These are phyloP conservation scores for Cinara cedri DNA, from an alignment of 2,888 invertebrate species.

Conservation along the genomic window DNA sequence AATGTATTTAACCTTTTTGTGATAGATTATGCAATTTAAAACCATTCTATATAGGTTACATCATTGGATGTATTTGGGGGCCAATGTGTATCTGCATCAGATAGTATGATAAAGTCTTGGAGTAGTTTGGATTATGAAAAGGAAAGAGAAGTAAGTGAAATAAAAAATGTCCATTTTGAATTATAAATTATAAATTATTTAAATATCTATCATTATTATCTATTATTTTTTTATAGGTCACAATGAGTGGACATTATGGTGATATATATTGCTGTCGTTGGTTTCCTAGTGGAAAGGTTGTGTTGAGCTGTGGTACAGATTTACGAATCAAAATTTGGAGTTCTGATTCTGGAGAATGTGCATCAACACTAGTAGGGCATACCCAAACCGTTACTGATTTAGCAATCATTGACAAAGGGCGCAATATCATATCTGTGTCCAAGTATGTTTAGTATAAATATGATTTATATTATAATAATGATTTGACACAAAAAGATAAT, in stretches of 20 bases:
- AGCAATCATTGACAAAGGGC: slow-evolving; percentile 71
- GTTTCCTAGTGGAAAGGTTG: slow-evolving; percentile 75
- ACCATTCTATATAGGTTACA: slow-evolving; percentile 33
- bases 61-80: slow-evolving; percentile 40
- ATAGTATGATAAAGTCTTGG: slow-evolving; percentile 46
- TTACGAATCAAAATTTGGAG: slow-evolving; percentile 75
- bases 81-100: slow-evolving; percentile 46
- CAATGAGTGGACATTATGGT: slow-evolving; percentile 71
- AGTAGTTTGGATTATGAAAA: slow-evolving; percentile 33
- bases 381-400: slow-evolving; percentile 71
- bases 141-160: slow-evolving; percentile 36
- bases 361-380: slow-evolving; percentile 72
- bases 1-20: neutral
- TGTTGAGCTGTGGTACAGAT: slow-evolving; percentile 74
- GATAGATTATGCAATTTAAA: neutral
- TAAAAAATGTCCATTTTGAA: neutral
- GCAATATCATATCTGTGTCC: slow-evolving; percentile 74
- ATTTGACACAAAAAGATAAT: no score
- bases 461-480: no score
- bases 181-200: neutral
- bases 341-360: slow-evolving; percentile 72
- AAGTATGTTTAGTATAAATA: slow-evolving; percentile 64
- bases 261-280: slow-evolving; percentile 73
- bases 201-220: neutral
- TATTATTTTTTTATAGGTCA: slow-evolving; percentile 61